These are phyloP conservation scores for Channallabes apus DNA, from an alignment of 2,797 vertebrate genomes.

Conservation along the genomic window DNA sequence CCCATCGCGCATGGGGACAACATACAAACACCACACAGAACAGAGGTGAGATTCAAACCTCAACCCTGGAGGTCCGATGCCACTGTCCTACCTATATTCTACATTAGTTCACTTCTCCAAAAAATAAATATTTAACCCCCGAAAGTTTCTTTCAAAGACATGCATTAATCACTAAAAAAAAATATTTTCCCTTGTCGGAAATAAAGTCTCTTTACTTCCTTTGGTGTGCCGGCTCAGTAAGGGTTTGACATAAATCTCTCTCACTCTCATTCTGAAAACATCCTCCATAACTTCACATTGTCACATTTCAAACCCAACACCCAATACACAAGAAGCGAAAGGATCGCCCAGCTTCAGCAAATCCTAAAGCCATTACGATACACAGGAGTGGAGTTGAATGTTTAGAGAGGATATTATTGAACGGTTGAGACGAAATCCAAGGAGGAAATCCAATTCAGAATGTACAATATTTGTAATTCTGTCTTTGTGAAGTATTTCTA, in stretches of 20 bases:
- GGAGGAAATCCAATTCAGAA: conserved; percentile 13
- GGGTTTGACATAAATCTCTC: too few species aligned
- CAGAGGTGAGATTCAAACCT: too few species aligned
- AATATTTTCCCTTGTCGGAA: too few species aligned
- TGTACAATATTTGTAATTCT: conserved; percentile 17
- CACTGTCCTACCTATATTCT: not conserved
- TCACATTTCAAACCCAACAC: conserved; percentile 54
- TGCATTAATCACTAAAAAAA: too few species aligned
- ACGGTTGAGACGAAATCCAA: conserved; percentile 53
- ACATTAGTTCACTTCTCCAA: not conserved
- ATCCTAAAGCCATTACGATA: conserved; percentile 63
- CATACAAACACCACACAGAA: too few species aligned
- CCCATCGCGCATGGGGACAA: too few species aligned
- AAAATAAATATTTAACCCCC: not conserved
- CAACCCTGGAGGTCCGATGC: too few species aligned
- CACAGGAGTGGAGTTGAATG: conserved; percentile 73
- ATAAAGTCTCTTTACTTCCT: not conserved
- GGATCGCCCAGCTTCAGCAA: conserved; percentile 56
- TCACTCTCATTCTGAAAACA: conserved; percentile 16
- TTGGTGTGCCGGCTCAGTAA: not conserved
- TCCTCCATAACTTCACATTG: conserved; percentile 8
- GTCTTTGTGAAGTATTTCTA: not conserved
- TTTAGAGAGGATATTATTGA: conserved; percentile 69
- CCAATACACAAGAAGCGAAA: conserved; percentile 63
- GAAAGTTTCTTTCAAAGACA: not conserved